Conservation (phyloP, 2,888 invertebrate genomes). For the Epinotia bilunana region DNA sequence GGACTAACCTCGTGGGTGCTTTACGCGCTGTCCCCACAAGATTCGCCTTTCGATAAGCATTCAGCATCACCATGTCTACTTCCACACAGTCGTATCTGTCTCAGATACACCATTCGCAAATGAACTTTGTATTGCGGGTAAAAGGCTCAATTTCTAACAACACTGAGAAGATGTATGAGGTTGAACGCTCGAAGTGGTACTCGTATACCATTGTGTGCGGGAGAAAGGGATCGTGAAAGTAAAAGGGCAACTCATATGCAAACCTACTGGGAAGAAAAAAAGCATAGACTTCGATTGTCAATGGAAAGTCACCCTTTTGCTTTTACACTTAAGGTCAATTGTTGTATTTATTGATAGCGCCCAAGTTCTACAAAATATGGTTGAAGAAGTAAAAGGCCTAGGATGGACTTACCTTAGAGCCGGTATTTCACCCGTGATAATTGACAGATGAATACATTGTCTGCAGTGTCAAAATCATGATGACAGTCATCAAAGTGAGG, state of each 20-base stretch:
- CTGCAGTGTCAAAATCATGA: too few relatives aligned
- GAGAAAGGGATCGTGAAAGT: conserved; percentile 31
- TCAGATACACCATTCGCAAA: neutral
- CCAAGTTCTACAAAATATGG: too few relatives aligned
- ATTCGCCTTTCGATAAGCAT: conserved; percentile 5
- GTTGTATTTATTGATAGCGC: too few relatives aligned
- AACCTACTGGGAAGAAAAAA: neutral
- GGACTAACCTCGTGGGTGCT: neutral
- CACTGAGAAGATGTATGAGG: neutral
- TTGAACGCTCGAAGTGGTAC: neutral
- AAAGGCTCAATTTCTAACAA: neutral
- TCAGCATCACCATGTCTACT: conserved; percentile 13
- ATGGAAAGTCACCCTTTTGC: too few relatives aligned
- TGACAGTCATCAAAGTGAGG: too few relatives aligned
- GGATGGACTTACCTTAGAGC: too few relatives aligned
- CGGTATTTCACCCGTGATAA: too few relatives aligned
- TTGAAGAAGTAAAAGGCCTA: too few relatives aligned
- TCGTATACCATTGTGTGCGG: conserved; percentile 15
- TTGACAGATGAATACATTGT: too few relatives aligned
- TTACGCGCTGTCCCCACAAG: conserved; percentile 2
- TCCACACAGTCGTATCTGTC: neutral
- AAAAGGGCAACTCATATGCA: conserved; percentile 23
- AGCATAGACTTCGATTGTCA: neutral
- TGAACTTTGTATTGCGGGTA: too few relatives aligned
- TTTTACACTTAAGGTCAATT: too few relatives aligned